Conservation (phyloP, 2,797 vertebrate species). For the Rhyacichthys aspro region DNA sequence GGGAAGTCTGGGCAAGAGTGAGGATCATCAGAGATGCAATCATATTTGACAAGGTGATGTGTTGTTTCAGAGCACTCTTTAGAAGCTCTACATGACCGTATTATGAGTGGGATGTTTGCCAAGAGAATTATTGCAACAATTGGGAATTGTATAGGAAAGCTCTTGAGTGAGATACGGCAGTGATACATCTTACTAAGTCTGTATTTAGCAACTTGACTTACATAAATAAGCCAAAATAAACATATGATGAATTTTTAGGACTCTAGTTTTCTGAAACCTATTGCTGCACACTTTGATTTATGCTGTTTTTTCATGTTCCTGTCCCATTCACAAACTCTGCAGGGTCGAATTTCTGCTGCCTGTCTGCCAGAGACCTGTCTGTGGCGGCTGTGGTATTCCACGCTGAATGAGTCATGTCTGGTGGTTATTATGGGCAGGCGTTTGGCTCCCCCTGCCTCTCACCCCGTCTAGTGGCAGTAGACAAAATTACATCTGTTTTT, state of each 20-base stretch:
- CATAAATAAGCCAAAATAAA: constrained; percentile 64
- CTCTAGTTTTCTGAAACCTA: constrained; percentile 63
- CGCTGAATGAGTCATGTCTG: constrained; percentile 82
- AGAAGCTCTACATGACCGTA: constrained; percentile 55
- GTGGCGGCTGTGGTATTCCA: constrained; percentile 81
- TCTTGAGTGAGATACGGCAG: constrained; percentile 6
- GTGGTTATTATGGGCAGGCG: constrained; percentile 77
- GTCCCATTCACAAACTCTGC: constrained; percentile 79
- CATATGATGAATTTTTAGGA: constrained; percentile 63
- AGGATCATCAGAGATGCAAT: constrained; percentile 72
- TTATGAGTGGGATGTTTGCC: constrained; percentile 59
- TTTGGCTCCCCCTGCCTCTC: constrained; percentile 53
- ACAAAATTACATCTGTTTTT: constrained; percentile 67
- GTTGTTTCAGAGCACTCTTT: constrained; percentile 69
- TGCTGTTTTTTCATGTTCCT: constrained; percentile 70
- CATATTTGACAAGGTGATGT: constrained; percentile 77
- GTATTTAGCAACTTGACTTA: constrained; percentile 53
- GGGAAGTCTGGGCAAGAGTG: constrained; percentile 67
- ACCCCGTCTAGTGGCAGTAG: constrained; percentile 75
- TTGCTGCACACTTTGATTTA: constrained; percentile 66
- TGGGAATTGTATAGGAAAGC: constrained; percentile 40
- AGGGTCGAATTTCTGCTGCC: constrained; percentile 71
- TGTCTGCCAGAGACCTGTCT: constrained; percentile 81
- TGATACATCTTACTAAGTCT: constrained; percentile 37
- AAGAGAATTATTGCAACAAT: constrained; percentile 44